Evolutionary conservation across 1,140 invertebrate genomes (phyloP).

Genomic region (Panulirus ornatus): DNA sequence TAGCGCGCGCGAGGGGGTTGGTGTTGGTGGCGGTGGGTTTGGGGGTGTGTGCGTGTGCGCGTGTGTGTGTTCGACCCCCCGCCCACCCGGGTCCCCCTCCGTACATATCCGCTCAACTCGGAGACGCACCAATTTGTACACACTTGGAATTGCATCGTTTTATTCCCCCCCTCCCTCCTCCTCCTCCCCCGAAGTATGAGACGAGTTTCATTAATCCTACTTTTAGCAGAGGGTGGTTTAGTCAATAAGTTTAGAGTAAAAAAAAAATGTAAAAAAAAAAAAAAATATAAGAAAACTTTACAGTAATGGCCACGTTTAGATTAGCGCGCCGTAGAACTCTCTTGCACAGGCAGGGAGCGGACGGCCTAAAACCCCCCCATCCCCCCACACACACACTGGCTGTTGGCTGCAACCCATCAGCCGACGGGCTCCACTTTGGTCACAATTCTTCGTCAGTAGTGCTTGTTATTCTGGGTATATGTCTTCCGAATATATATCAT

Average conservation of each 20-base stretch:
- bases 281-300: too few relatives aligned
- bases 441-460: not conserved
- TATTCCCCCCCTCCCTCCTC: conserved; percentile 1
- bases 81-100: not conserved
- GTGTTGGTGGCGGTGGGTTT: too few relatives aligned
- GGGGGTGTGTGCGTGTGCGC: too few relatives aligned
- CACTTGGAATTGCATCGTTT: conserved; percentile 29
- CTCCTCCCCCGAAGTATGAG: conserved; percentile 8
- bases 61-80: too few relatives aligned
- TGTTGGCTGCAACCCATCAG: not conserved
- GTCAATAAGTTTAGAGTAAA: conserved; percentile 17
- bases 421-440: not conserved
- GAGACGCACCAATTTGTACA: conserved; percentile 31
- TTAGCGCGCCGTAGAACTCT: not conserved
- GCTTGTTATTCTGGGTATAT: conserved; percentile 1
- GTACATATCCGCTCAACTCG: not conserved
- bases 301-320: not conserved
- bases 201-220: conserved; percentile 9
- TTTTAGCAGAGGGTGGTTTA: conserved; percentile 24
- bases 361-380: not conserved
- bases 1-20: too few relatives aligned
- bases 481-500: not conserved
- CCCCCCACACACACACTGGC: too few relatives aligned
- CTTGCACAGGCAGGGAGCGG: not conserved
- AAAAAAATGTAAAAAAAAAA: too few relatives aligned